Evolutionary conservation across 35 echinoderm and acorn worm species (phyloP), one percentile per base, ranked within the genome.

Genomic region (Eucidaris tribuloides): DNA sequence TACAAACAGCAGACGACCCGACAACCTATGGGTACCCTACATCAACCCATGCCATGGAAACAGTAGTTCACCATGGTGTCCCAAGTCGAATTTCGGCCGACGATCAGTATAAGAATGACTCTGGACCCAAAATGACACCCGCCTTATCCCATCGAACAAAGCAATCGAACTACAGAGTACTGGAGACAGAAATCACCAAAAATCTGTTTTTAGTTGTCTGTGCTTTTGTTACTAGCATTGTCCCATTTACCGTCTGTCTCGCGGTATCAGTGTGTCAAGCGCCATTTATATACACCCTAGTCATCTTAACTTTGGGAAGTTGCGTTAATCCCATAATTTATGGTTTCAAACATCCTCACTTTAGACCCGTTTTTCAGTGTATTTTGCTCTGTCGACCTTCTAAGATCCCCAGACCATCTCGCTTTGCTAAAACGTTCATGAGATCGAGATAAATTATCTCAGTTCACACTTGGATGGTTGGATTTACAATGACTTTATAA

Each of bases 191-290:
- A 27, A 79, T 96, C 42, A 96, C 88, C 1, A 96, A 96, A 41
- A 91, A 96, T 36, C 65, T 96, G 28, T 91, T 96, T 68, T 78
- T 87, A 34, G 93, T 96, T 3, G 88, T 96, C 3, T 91, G 88
- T 44, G 83, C 72, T 3, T 91, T 91, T 35, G 34, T 91, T 59
- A 22, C 91, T 23, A 91, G 93, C 65, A 58, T 91, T 18, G 86
- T 89, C 5, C 93, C 93, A 5, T 96, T 86, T 43, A 68, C 76
- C 19, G 71, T 65, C 2, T 49, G 77, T 57, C 58, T 96, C 20
- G 42, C 64, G 22, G 42, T 91, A 3, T 52, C 55, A 24, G 56
- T 62, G 20, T 59, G 50, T 31, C 42, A 65, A 2, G 78, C 64
- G 19, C 45, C 83, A 6, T 85, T 70, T 32, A 71, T 86, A 27